Evolutionary conservation across 37 sponge, comb jelly and placozoan species (phyloP).

Genomic region (Spongilla lacustris): DNA sequence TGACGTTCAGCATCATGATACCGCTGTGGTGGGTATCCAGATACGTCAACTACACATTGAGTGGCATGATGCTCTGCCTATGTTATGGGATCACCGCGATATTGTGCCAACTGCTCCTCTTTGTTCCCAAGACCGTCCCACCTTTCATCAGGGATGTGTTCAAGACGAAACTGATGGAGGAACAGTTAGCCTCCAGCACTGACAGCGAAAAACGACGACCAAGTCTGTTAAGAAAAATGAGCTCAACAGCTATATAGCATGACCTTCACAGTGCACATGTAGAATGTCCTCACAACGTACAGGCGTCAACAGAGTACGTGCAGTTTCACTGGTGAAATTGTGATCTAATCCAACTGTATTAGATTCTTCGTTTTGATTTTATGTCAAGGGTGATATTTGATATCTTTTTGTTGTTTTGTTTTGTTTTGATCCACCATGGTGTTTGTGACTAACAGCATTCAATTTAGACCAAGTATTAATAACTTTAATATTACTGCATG

Average conservation of each 20-base stretch:
- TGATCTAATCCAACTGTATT: too few relatives aligned
- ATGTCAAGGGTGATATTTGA: too few relatives aligned
- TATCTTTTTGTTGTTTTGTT: too few relatives aligned
- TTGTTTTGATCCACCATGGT: too few relatives aligned
- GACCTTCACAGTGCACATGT: background rate
- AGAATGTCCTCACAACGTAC: background rate
- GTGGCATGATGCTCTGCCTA: background rate
- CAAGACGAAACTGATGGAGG: background rate
- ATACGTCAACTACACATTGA: background rate
- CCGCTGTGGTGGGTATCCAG: slow-evolving; percentile 15
- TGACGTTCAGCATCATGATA: slow-evolving; percentile 11
- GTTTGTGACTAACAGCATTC: too few relatives aligned
- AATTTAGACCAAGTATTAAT: too few relatives aligned
- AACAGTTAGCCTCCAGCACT: background rate
- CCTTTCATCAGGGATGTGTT: slow-evolving; percentile 3
- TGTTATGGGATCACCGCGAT: background rate
- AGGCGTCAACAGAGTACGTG: too few relatives aligned
- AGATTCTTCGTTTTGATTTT: too few relatives aligned
- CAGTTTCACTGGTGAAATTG: too few relatives aligned
- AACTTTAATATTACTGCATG: too few relatives aligned
- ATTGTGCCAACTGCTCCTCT: slow-evolving; percentile 26
- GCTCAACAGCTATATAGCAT: background rate
- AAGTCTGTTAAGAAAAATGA: background rate
- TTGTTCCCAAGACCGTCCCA: slow-evolving; percentile 20
- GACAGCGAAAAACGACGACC: background rate